Evolutionary conservation across 2,888 invertebrate species (phyloP).

Genomic region (Lordiphosa fenestrarum): DNA sequence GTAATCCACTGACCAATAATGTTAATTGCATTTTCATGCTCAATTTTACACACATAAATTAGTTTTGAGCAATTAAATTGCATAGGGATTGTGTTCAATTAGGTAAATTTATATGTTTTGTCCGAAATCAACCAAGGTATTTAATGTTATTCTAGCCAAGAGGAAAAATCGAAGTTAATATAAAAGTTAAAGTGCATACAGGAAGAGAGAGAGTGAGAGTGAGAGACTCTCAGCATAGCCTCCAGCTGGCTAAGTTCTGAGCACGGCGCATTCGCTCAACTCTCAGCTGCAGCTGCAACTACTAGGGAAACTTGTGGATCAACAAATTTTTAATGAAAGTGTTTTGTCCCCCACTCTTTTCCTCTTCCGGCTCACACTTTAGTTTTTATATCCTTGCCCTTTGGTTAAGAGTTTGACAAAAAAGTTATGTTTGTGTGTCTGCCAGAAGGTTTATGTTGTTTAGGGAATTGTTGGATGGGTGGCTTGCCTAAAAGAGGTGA

Average conservation of each 20-base stretch:
- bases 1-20: slow-evolving; percentile 57
- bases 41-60: slow-evolving; percentile 32
- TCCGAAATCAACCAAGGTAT: not conserved
- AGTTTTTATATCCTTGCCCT: not conserved
- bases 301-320: slow-evolving; percentile 23
- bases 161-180: slow-evolving; percentile 23
- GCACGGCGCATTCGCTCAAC: too few species aligned
- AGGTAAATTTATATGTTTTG: not conserved
- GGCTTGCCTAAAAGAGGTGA: too few species aligned
- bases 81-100: not conserved
- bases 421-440: too few species aligned
- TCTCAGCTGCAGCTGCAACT: slow-evolving; percentile 1
- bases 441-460: too few species aligned
- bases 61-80: slow-evolving; percentile 21
- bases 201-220: not conserved
- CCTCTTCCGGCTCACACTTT: not conserved
- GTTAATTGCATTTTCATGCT: too few species aligned
- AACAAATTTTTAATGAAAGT: slow-evolving; percentile 42
- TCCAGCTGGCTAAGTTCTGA: slow-evolving; percentile 4
- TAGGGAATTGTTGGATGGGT: too few species aligned
- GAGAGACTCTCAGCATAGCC: not conserved
- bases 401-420: not conserved
- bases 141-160: too few species aligned
- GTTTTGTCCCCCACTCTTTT: slow-evolving; percentile 23
- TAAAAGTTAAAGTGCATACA: too few species aligned